Conservation (phyloP, 2,797 vertebrate genomes). For the Mycteria americana region DNA sequence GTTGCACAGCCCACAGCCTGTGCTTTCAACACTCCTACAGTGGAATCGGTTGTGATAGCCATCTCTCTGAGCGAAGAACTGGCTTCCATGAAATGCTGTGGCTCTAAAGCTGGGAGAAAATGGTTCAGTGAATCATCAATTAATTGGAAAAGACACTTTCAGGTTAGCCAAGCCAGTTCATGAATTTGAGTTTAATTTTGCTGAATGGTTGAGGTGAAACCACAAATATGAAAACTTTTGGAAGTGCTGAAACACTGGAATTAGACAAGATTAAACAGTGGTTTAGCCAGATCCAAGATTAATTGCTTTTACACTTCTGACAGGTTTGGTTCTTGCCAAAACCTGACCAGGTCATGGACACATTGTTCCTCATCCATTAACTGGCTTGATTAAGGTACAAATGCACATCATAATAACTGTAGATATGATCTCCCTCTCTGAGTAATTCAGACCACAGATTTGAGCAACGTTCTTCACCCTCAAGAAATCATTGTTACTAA, state of each 20-base stretch:
- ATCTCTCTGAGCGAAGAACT: neutral
- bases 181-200: neutral
- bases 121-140: neutral
- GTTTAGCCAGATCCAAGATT: neutral
- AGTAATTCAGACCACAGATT: neutral
- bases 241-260: neutral
- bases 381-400: neutral
- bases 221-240: neutral
- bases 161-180: neutral
- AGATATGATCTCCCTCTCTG: neutral
- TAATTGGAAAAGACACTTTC: conserved; percentile 29
- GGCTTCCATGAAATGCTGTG: neutral
- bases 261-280: neutral
- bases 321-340: neutral
- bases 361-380: neutral
- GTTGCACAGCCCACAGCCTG: conserved; percentile 4
- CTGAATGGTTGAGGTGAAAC: neutral
- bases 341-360: neutral
- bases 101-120: neutral
- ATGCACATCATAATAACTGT: neutral
- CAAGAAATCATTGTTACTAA: neutral
- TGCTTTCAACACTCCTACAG: neutral
- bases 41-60: neutral
- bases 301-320: neutral
- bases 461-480: neutral